Percentiles rank a stretch among this genome's conserved stretches.
Evolutionary conservation across 1,140 invertebrate genomes (phyloP).

Genomic region (Portunus trituberculatus): DNA sequence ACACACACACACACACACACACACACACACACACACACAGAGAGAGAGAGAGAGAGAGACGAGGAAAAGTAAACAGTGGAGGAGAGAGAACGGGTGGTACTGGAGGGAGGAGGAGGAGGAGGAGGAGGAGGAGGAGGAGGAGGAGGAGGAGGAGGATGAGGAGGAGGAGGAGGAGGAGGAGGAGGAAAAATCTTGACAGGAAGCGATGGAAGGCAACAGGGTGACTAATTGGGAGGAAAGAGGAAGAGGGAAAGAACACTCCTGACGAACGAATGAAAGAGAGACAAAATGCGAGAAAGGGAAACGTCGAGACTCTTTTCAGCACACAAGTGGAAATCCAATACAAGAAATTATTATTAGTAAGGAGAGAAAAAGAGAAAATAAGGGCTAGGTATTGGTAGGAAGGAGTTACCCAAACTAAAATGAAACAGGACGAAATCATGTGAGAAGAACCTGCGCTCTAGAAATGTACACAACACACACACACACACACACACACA

Average conservation of each 20-base stretch:
- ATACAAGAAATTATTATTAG: neutral
- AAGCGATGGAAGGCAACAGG: conserved; percentile 47
- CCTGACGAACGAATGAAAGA: neutral
- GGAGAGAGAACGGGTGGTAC: neutral
- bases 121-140: too few species aligned
- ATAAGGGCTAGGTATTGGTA: too few species aligned
- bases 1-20: too few species aligned
- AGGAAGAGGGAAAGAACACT: neutral
- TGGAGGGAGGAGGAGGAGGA: neutral
- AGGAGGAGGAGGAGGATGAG: neutral
- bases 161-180: neutral
- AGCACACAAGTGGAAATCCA: neutral
- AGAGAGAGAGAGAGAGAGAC: conserved; percentile 24
- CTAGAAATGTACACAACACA: neutral
- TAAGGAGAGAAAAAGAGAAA: neutral
- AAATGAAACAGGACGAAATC: neutral
- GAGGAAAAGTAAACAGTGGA: neutral
- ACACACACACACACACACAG: too few species aligned
- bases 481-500: conserved; percentile 40
- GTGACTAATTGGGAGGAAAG: conserved; percentile 43
- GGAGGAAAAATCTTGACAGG: conserved; percentile 42
- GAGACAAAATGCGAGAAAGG: conserved; percentile 10
- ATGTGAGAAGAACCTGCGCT: neutral
- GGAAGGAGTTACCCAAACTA: neutral
- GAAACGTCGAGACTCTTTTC: neutral